Percentiles rank a stretch among this genome's conserved stretches.
phyloP scores from a whole-genome alignment of 2,113 vertebrate species.

The Indicator indicator region DNA sequence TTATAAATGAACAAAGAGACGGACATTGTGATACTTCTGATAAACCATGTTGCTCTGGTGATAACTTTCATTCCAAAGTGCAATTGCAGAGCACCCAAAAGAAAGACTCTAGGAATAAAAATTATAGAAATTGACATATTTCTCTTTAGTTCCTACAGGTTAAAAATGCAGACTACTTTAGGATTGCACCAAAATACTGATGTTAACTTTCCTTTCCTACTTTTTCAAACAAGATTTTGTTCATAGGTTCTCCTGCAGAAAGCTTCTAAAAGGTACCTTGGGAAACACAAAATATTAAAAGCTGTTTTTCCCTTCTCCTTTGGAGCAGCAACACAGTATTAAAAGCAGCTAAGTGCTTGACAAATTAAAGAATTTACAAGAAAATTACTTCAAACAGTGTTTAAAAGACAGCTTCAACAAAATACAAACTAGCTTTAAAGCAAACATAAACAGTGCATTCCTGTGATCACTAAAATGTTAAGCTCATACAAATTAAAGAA shows the following conservation, averaged over 20 bases:
- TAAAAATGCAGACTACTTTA: not conserved
- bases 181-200: not conserved
- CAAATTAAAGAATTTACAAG: not conserved
- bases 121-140: not conserved
- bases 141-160: not conserved
- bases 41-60: not conserved
- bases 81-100: not conserved
- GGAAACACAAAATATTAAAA: not conserved
- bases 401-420: not conserved
- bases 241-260: not conserved
- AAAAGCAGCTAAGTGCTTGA: not conserved
- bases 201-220: not conserved
- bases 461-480: not conserved
- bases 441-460: not conserved
- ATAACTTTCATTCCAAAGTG: not conserved
- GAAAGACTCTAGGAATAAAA: not conserved
- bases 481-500: not conserved
- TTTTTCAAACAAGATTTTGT: not conserved
- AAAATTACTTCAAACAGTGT: not conserved
- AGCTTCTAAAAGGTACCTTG: not conserved
- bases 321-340: not conserved
- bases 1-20: not conserved
- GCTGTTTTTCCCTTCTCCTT: not conserved
- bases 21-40: not conserved
- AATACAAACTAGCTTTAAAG: not conserved